Percentiles rank a stretch among this genome's conserved stretches.
These are phyloP conservation scores for Sacculina carcini DNA, from an alignment of 2,888 invertebrate genomes.

Conservation along the genomic window DNA sequence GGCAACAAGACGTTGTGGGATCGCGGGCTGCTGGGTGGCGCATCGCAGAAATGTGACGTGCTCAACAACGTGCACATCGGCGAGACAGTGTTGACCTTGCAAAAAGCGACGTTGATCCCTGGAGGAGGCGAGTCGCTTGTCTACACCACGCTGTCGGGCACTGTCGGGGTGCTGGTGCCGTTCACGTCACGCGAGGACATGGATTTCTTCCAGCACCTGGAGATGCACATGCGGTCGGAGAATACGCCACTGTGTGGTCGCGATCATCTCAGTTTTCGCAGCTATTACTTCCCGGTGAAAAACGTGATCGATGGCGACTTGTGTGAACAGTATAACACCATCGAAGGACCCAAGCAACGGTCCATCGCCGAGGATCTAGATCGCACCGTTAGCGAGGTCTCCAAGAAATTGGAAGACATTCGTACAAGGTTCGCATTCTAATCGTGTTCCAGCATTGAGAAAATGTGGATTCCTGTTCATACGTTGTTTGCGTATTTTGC, in stretches of 20 bases:
- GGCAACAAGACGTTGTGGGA: constrained; percentile 92
- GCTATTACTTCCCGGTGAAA: constrained; percentile 91
- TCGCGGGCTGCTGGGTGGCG: constrained; percentile 67
- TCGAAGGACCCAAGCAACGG: constrained; percentile 80
- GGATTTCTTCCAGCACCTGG: constrained; percentile 95
- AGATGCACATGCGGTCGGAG: constrained; percentile 98
- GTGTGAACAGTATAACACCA: constrained; percentile 92
- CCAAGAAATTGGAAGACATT: constrained; percentile 95
- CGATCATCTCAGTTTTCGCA: constrained; percentile 87
- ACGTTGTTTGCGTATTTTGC: too few species aligned
- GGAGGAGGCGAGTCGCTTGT: constrained; percentile 90
- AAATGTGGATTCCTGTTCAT: too few species aligned
- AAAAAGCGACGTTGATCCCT: constrained; percentile 83
- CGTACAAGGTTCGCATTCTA: constrained; percentile 96
- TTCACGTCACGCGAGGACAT: constrained; percentile 91
- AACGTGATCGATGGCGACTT: constrained; percentile 96
- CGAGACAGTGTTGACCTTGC: constrained; percentile 81
- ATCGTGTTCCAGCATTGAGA: too few species aligned
- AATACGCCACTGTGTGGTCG: constrained; percentile 85
- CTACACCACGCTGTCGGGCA: constrained; percentile 79
- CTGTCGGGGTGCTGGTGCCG: constrained; percentile 73
- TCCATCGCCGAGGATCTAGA: constrained; percentile 83
- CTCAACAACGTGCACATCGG: constrained; percentile 83
- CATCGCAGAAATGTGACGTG: constrained; percentile 88
- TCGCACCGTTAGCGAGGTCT: constrained; percentile 81